Percentiles rank a stretch among this genome's conserved stretches.
Evolutionary conservation across 2,888 invertebrate species (phyloP).

Genomic region (Neoaliturus tenellus): DNA sequence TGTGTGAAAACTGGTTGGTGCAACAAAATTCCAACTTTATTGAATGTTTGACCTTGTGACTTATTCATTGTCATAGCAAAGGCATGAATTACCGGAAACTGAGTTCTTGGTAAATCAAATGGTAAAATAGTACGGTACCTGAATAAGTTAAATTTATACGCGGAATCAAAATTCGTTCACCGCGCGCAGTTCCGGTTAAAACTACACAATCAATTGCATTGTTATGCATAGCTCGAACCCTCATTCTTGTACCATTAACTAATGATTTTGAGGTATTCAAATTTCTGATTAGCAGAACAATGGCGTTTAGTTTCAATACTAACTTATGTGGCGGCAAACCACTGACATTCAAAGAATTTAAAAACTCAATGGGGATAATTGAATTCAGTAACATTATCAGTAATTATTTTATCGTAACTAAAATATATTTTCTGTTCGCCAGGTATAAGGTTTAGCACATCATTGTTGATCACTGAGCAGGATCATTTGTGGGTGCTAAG

Average conservation of each 20-base stretch:
- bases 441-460: conserved; percentile 31
- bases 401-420: conserved; percentile 10
- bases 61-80: conserved; percentile 17
- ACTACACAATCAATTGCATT: conserved; percentile 13
- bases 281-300: conserved; percentile 25
- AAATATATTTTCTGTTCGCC: conserved; percentile 23
- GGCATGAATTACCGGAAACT: conserved; percentile 1
- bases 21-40: conserved; percentile 35
- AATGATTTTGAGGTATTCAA: conserved; percentile 15
- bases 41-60: conserved; percentile 23
- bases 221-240: conserved; percentile 7
- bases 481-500: not conserved
- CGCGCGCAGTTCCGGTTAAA: conserved; percentile 2
- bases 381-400: not conserved
- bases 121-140: conserved; percentile 19
- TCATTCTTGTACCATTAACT: conserved; percentile 32
- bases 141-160: conserved; percentile 21
- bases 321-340: conserved; percentile 24
- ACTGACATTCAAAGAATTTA: not conserved
- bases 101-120: conserved; percentile 31
- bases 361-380: not conserved
- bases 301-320: conserved; percentile 20
- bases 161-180: conserved; percentile 26
- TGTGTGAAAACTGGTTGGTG: conserved; percentile 25
- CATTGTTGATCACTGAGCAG: conserved; percentile 28